Base-by-base conservation (phyloP, 2,888 invertebrate species). In the Nemapogon koenigi region DNA sequence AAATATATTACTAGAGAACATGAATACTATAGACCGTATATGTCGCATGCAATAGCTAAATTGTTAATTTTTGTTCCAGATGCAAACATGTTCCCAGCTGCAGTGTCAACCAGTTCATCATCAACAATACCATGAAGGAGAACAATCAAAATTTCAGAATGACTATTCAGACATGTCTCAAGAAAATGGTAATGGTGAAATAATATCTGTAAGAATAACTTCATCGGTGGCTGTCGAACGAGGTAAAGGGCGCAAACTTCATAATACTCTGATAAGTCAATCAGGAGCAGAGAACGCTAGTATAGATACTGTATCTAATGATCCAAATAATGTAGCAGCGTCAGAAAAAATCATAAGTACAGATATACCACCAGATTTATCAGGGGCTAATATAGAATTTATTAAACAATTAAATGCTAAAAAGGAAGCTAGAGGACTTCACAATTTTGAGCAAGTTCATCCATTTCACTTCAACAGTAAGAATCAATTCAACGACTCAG, bases 211-310 rank as follows among this genome's bases (percentile, higher is more conserved):
- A 29, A 75, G 84, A 51, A 82, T 84, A 39, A 83, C 83, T 4
- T 84, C 84, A 6, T 82, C 83, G 4, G 81, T 84, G 11, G 83
- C 82, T 37, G 73, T 84, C 3, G 83, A 79, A 2, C 73, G 83
- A 19, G n/a, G 33, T 2, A 33, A 19, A n/a, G 11, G 11, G 7
- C 14, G 16, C n/a, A 14, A 11, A 11, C 30, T n/a, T n/a, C 28
- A 14, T 16, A 6, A 19, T 14, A 18, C 11, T 10, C n/a, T n/a
- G 19, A 10, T 4, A 70, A 60, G 46, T 43, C 52, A 28, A 45
- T 22, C 22, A 22, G 10, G 6, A 22, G 22, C 6, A 6, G 10
- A 22, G 6, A 10, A 22, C 22, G 6, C 22, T 22, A 22, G 10
- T 6, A 22, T 10, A 7, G 22, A 22, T 7, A 7, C 10, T 7